phyloP scores from a whole-genome alignment of 2,888 invertebrate genomes.

The Trisateles emortualis region DNA sequence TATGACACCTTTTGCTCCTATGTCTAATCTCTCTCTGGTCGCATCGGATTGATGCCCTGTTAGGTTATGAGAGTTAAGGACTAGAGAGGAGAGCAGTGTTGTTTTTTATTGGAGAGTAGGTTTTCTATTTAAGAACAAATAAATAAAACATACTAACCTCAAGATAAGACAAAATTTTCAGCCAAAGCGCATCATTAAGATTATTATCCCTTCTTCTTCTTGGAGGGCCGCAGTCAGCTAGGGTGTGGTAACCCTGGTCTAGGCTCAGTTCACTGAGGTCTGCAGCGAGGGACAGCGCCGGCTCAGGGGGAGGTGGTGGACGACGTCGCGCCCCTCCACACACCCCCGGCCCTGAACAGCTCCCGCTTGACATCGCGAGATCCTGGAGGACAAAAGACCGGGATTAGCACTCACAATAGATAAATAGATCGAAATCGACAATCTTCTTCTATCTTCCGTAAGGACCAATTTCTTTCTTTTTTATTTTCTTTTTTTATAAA shows the following conservation, averaged over 20 bases:
- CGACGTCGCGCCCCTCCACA: conserved; percentile 78
- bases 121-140: neutral
- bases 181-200: conserved; percentile 76
- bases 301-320: conserved; percentile 81
- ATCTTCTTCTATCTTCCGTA: no score
- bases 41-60: no score
- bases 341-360: conserved; percentile 77
- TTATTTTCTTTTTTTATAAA: no score
- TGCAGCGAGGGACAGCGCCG: conserved; percentile 76
- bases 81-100: no score
- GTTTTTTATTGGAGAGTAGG: no score
- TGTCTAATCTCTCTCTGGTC: no score
- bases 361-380: conserved; percentile 75
- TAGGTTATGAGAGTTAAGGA: no score
- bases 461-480: no score
- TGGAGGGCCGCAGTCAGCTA: conserved; percentile 89
- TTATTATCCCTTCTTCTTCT: conserved; percentile 73
- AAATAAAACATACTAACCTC: conserved; percentile 62
- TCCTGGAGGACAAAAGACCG: conserved; percentile 53
- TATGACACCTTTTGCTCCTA: no score
- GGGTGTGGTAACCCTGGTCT: conserved; percentile 94
- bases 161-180: conserved; percentile 75
- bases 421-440: no score
- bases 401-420: no score
- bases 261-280: conserved; percentile 88